A percentile compares a stretch with the other conserved stretches of the same genome.
Evolutionary conservation across 2,797 vertebrate species (phyloP).

Genomic region (Oreochromis mossambicus): DNA sequence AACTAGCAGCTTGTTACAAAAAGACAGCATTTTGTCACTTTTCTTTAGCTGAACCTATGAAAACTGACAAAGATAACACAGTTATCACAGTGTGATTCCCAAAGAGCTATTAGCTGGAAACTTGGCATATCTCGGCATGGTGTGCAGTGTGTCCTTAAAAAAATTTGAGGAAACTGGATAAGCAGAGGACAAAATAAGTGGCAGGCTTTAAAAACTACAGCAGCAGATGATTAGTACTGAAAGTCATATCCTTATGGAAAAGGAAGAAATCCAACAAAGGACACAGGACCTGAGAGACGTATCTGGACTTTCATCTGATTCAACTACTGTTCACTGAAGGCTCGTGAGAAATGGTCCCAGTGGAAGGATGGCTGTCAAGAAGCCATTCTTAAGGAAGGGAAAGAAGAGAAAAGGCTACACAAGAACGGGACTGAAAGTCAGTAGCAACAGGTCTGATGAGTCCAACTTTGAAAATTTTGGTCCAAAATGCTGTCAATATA

Average conservation of each 20-base stretch:
- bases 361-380: not conserved
- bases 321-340: not conserved
- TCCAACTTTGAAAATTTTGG: not conserved
- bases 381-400: accelerated
- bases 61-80: not conserved
- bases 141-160: not conserved
- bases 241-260: not conserved
- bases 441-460: not conserved
- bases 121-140: not conserved
- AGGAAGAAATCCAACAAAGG: not conserved
- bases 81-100: not conserved
- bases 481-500: not conserved
- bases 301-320: not conserved
- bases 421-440: not conserved
- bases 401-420: not conserved
- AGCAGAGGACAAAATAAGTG: not conserved
- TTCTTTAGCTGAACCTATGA: not conserved
- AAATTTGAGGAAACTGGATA: not conserved
- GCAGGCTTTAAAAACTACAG: not conserved
- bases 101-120: not conserved
- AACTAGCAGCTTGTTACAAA: not conserved
- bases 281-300: not conserved
- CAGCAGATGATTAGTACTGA: not conserved
- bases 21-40: not conserved
- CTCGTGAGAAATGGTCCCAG: not conserved